A percentile compares a stretch with the other conserved stretches of the same genome.
phyloP scores from a whole-genome alignment of 2,113 vertebrate genomes.

The Eira barbara region DNA sequence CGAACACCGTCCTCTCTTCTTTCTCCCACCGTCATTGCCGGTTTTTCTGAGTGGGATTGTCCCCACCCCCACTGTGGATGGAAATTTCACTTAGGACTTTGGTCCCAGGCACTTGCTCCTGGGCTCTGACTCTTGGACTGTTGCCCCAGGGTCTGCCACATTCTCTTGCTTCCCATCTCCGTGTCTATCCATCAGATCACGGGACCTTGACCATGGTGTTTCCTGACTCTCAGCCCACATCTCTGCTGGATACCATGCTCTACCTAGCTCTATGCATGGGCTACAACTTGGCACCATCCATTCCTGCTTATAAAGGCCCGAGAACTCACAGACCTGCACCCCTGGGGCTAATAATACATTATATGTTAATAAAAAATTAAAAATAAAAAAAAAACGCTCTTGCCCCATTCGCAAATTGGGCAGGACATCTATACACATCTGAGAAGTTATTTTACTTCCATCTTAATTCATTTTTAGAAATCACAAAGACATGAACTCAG shows the following conservation, averaged over 20 bases:
- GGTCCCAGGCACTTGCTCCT: neutral
- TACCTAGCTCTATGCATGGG: neutral
- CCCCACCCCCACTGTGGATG: fast-evolving
- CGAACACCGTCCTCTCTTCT: neutral
- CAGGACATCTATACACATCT: neutral
- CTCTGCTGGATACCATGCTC: neutral
- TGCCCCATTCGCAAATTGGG: neutral
- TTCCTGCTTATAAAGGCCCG: neutral
- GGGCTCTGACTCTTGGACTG: neutral
- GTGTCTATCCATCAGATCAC: neutral
- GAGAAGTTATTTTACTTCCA: neutral
- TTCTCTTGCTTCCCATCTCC: neutral
- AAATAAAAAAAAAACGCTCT: neutral
- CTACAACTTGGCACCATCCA: neutral
- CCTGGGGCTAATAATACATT: no score
- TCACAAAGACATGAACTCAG: neutral
- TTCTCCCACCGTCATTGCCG: neutral
- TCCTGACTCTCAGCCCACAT: neutral
- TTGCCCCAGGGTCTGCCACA: neutral
- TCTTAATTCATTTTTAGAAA: neutral
- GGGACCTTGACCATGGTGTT: no score
- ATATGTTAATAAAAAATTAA: no score
- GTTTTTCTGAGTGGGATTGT: neutral
- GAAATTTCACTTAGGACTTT: neutral
- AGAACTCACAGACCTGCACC: no score